A percentile compares a stretch with the other conserved stretches of the same genome.
phyloP scores from a whole-genome alignment of 2,888 invertebrate species.

The Diaprepes abbreviatus region DNA sequence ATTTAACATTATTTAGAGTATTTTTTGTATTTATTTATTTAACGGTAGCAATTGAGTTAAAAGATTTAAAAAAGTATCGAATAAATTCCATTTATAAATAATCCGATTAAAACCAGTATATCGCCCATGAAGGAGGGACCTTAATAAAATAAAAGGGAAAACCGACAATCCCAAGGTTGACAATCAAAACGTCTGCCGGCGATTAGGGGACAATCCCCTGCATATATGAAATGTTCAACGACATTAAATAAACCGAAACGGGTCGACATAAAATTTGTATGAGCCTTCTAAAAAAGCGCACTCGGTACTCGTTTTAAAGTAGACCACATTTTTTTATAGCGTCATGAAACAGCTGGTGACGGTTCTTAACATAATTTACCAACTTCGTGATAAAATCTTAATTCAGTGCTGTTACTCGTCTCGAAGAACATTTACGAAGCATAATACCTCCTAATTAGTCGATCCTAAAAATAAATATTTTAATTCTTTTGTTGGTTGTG shows the following conservation, averaged over 20 bases:
- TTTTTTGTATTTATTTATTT: too few species aligned
- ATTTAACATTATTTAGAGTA: too few species aligned
- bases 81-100: neutral
- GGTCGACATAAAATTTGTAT: neutral
- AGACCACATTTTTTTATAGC: conserved; percentile 10
- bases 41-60: too few species aligned
- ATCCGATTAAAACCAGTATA: neutral
- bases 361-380: conserved; percentile 30
- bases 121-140: neutral
- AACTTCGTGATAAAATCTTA: conserved; percentile 36
- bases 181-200: neutral
- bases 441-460: conserved; percentile 34
- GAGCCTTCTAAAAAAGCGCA: neutral
- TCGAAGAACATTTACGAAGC: conserved; percentile 20
- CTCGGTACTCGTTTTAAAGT: neutral
- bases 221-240: neutral
- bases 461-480: conserved; percentile 30
- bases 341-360: conserved; percentile 27
- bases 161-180: neutral
- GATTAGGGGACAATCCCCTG: neutral
- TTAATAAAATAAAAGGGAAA: neutral
- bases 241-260: neutral
- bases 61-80: too few species aligned
- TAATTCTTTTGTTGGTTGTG: conserved; percentile 19
- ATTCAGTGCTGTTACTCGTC: conserved; percentile 25